phyloP scores from a whole-genome alignment of 2,797 vertebrate genomes.

The Ctenopoma kingsleyae region DNA sequence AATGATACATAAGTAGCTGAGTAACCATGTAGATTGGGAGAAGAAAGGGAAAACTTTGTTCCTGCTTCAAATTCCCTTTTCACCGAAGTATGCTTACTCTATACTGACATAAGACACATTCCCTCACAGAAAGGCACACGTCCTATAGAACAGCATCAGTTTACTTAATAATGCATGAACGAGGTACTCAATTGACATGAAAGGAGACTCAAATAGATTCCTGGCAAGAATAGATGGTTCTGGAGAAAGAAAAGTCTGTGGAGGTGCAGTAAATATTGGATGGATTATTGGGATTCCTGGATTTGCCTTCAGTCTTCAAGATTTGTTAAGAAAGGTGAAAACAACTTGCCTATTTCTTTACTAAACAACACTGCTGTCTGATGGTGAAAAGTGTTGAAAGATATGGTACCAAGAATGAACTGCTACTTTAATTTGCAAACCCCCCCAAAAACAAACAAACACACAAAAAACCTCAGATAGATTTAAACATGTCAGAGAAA shows the following conservation, averaged over 20 bases:
- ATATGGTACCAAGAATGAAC: conserved; percentile 32
- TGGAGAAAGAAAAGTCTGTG: conserved; percentile 49
- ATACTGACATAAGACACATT: conserved; percentile 42
- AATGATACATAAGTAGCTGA: conserved; percentile 30
- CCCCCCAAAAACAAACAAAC: too few species aligned
- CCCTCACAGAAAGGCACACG: conserved; percentile 50
- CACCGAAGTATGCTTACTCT: conserved; percentile 17
- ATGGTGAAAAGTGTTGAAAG: conserved; percentile 2
- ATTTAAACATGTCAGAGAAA: conserved; percentile 20
- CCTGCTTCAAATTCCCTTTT: conserved; percentile 48
- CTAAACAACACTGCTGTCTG: conserved; percentile 38
- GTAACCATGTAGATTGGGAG: conserved; percentile 35
- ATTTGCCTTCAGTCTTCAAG: conserved; percentile 41
- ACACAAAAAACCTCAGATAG: not conserved
- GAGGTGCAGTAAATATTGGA: conserved; percentile 63
- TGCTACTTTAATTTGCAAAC: conserved; percentile 40
- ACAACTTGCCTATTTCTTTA: conserved; percentile 43
- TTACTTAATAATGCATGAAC: conserved; percentile 84
- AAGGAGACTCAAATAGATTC: conserved; percentile 75
- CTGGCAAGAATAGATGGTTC: conserved; percentile 72
- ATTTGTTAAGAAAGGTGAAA: conserved; percentile 61
- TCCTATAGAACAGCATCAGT: conserved; percentile 73
- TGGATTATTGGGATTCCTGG: conserved; percentile 63
- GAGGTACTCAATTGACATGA: conserved; percentile 78
- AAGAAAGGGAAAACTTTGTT: conserved; percentile 48